Percentiles rank a stretch among this genome's conserved stretches.
These are phyloP conservation scores for Manacus vitellinus DNA, from an alignment of 2,113 vertebrate genomes.

Conservation along the genomic window DNA sequence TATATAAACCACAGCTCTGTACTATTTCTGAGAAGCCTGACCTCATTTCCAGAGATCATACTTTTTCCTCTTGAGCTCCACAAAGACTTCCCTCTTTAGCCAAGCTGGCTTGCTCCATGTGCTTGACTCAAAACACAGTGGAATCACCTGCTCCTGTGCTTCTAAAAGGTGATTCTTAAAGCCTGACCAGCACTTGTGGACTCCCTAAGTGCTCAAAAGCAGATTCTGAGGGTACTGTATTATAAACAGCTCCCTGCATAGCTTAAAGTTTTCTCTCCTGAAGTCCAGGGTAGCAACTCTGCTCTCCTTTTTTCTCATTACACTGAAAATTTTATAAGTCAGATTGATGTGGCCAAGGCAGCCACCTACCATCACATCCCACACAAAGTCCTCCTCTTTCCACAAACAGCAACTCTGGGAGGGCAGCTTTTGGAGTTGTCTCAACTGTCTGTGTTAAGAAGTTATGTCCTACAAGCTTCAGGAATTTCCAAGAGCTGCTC, in stretches of 20 bases:
- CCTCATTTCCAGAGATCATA: not conserved
- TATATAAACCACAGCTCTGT: not conserved
- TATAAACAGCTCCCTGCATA: not conserved
- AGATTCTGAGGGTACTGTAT: not conserved
- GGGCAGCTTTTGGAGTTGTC: no score
- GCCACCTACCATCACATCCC: not conserved
- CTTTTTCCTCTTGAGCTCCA: not conserved
- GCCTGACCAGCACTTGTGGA: not conserved
- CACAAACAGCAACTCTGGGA: no score
- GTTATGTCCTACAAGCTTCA: not conserved
- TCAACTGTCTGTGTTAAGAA: not conserved
- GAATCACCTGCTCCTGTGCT: not conserved
- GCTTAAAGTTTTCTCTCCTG: not conserved
- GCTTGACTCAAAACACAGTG: not conserved
- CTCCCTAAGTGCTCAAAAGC: not conserved
- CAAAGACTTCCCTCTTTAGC: not conserved
- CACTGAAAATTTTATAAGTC: not conserved
- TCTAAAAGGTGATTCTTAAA: not conserved
- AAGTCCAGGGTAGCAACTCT: not conserved
- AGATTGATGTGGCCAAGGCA: fast-evolving
- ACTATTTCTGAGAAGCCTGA: not conserved
- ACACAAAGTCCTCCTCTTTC: not conserved
- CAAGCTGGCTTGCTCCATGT: not conserved
- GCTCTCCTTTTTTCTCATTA: not conserved
- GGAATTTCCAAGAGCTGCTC: not conserved